Conservation (phyloP, 2,113 vertebrate species). For the Syrrhaptes paradoxus region DNA sequence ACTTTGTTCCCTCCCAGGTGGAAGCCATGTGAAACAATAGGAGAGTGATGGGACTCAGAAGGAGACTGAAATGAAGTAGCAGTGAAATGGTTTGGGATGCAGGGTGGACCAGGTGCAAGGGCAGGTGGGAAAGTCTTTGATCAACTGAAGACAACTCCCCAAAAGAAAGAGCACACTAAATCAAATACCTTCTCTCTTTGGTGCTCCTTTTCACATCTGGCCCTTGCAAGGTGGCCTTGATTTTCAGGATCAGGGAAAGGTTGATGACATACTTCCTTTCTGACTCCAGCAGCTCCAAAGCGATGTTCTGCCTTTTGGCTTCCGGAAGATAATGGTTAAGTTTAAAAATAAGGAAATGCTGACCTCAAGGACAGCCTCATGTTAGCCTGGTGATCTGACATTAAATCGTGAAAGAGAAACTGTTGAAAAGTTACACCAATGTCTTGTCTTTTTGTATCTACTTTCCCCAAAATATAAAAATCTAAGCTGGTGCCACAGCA, state of each 20-base stretch:
- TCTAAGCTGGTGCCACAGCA: neutral
- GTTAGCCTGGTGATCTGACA: neutral
- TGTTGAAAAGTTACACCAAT: neutral
- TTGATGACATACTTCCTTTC: slow-evolving; percentile 94
- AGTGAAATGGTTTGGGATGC: neutral
- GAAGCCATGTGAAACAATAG: neutral
- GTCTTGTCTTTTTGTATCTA: neutral
- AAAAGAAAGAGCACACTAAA: slow-evolving; percentile 28
- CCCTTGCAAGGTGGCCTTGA: slow-evolving; percentile 91
- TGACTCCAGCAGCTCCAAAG: slow-evolving; percentile 93
- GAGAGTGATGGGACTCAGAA: neutral
- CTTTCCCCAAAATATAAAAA: neutral
- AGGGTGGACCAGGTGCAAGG: neutral
- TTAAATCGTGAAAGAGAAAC: neutral
- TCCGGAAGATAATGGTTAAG: slow-evolving; percentile 46
- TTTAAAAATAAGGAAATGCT: slow-evolving; percentile 6
- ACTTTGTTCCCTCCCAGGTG: neutral
- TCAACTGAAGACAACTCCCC: neutral
- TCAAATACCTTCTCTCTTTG: slow-evolving; percentile 91
- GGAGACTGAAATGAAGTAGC: neutral
- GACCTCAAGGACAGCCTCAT: neutral
- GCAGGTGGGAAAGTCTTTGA: neutral
- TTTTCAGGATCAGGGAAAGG: slow-evolving; percentile 92
- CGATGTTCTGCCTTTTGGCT: slow-evolving; percentile 91
- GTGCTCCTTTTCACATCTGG: slow-evolving; percentile 83